Base-by-base conservation (phyloP, 30 jellyfish, hydroid and myxozoan genomes). In the Aurelia coerulea region DNA sequence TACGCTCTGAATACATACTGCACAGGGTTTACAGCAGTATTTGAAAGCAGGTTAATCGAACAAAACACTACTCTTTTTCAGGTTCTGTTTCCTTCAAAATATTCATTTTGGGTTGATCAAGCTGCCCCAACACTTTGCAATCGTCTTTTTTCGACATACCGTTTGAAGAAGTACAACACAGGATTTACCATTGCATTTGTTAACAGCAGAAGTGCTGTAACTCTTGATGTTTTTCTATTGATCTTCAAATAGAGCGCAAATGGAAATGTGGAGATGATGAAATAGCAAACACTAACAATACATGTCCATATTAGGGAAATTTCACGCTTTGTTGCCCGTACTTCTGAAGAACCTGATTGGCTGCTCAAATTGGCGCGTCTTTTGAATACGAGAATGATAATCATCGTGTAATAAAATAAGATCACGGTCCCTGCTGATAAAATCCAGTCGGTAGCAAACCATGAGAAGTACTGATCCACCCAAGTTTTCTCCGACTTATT, bases 311-410 rank as follows among this genome's bases (percentile, higher is more conserved):
- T 83, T 0, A 83, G 75, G 68, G 71, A 39, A 52, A 69, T 63
- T 66, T 83, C 92, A 51, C 83, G 66, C 73, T 83, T 83, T 49
- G 92, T 34, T 34, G 92, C 77, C 3, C 68, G 73, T 17, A n/a
- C 69, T 41, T 70, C 86, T 31, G 60, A 16, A 23, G 63, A 18
- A 13, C 64, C 35, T 18, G 80, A 54, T 60, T 83, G 82, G 54
- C 35, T 18, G 69, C 46, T 78, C 67, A 78, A 23, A 34, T 71
- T 83, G 52, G 46, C 42, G 84, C 86, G 77, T 58, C 80, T 60
- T 70, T 73, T 58, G 41, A 68, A 16, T 10, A 35, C 62, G 16
- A 71, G 32, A 64, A 10, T 18, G 65, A 83, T 83, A n/a, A 83
- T 83, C 86, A 62, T 17, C 4, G 80, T 18, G 75, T 83, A 83